Evolutionary conservation across 2,888 invertebrate species (phyloP).

Genomic region (Mimas tiliae): DNA sequence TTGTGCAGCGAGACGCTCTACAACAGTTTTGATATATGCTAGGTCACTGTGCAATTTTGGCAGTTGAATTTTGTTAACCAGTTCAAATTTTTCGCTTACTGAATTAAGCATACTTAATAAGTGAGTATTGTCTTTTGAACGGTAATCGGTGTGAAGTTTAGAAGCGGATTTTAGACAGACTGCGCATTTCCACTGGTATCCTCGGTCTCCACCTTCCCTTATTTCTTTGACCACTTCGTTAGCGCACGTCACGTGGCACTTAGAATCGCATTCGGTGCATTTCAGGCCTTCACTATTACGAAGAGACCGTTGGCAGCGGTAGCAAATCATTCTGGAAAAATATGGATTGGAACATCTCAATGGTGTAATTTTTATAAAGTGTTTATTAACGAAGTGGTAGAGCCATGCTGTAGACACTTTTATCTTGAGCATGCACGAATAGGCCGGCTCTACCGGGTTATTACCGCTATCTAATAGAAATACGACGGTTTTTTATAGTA

Average conservation of each 20-base stretch:
- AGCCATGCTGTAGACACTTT: too few species aligned
- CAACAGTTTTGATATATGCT: conserved; percentile 54
- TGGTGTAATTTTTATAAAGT: not conserved
- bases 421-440: too few species aligned
- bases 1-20: conserved; percentile 61
- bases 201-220: conserved; percentile 55
- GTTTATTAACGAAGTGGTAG: too few species aligned
- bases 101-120: conserved; percentile 50
- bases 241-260: conserved; percentile 50
- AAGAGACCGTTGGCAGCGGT: conserved; percentile 55
- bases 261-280: conserved; percentile 55
- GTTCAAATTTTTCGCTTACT: conserved; percentile 66
- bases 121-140: conserved; percentile 39
- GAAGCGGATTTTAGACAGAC: conserved; percentile 55
- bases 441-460: too few species aligned
- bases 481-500: too few species aligned
- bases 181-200: conserved; percentile 63
- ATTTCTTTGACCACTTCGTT: conserved; percentile 41
- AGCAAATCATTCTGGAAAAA: conserved; percentile 57
- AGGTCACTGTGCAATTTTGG: conserved; percentile 67
- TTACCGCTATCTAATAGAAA: too few species aligned
- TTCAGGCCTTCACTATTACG: conserved; percentile 52
- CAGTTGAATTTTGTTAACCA: conserved; percentile 69
- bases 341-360: not conserved
- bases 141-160: conserved; percentile 35